Evolutionary conservation across 2,888 invertebrate genomes (phyloP), one percentile per base, ranked within the genome.

Genomic region (Spilarctia lutea): DNA sequence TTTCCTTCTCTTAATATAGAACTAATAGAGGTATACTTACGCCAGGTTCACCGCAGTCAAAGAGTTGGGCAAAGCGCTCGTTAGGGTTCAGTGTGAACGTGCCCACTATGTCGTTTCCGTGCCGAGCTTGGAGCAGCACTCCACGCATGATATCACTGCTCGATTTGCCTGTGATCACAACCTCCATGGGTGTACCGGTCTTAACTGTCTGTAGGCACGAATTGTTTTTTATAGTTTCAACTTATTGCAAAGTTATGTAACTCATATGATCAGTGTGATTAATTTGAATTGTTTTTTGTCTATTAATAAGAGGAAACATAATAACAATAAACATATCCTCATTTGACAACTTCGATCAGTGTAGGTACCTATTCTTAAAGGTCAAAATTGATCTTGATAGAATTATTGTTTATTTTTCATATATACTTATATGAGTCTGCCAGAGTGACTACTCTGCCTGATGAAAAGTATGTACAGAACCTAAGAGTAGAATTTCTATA

Each of bases 41-140:
- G 65, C 93, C 95, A 78, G 94, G 93, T 70, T 90, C 88, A 10
- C 95, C 95, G 80, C 97, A 97, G 89, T 96, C 93, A 78, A 97
- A 89, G 27, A 95, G 91, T 85, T 96, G 96, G 2, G 96, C 96
- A 84, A 96, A 95, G 68, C 80, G 83, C 76, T 97, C 96, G 71
- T 90, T 91, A 42, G 94, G 90, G 18, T 96, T 90, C 16, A 97
- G 90, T n/a, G 94, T 91, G 91, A 97, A 97, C 70, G 92, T 92
- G 45, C 98, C 98, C 6, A 97, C 96, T 1, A 97, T 96, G 73
- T 96, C 96, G 75, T 96, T 93, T 11, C 96, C 96, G 10, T 96
- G 91, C 67, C 97, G 96, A 1, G 97, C 97, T 92, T 97, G 97
- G 75, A 97, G 88, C 76, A 97, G 91, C 87, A 97, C 96, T 27